Percentiles rank a stretch among this genome's conserved stretches.
Evolutionary conservation across 2,113 vertebrate species (phyloP).

Genomic region (Pituophis catenifer): DNA sequence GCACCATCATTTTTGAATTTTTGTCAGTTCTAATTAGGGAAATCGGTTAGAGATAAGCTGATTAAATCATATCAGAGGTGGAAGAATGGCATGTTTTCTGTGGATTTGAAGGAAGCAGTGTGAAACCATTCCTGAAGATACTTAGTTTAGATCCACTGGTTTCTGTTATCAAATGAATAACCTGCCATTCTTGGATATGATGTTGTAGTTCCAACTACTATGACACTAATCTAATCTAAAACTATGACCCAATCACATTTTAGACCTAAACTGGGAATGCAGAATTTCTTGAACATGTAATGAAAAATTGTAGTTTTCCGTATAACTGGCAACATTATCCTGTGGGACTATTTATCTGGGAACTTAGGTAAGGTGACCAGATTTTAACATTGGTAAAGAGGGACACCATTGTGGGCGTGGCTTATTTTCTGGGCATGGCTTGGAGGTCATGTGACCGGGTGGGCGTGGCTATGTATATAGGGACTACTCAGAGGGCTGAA

Average conservation of each 20-base stretch:
- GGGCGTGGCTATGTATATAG: too few species aligned
- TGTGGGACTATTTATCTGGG: background rate
- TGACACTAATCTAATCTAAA: background rate
- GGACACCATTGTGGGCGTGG: too few species aligned
- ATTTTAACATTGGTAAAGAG: too few species aligned
- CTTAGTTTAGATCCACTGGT: background rate
- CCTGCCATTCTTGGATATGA: background rate
- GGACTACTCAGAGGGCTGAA: too few species aligned
- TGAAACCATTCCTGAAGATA: background rate
- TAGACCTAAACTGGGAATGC: background rate
- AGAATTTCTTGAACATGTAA: background rate
- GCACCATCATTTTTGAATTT: background rate
- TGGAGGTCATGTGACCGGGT: too few species aligned
- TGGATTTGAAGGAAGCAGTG: background rate
- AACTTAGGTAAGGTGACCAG: too few species aligned
- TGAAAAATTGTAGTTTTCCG: background rate
- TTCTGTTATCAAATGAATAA: background rate
- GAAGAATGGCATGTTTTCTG: background rate
- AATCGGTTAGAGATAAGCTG: background rate
- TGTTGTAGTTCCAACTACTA: background rate
- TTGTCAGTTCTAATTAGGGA: background rate
- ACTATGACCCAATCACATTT: background rate
- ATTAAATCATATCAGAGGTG: background rate
- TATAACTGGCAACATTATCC: background rate
- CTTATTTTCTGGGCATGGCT: too few species aligned